Percentiles rank a stretch among this genome's conserved stretches.
Conservation (phyloP, 2,113 vertebrate genomes). For the Oenanthe oenanthe region DNA sequence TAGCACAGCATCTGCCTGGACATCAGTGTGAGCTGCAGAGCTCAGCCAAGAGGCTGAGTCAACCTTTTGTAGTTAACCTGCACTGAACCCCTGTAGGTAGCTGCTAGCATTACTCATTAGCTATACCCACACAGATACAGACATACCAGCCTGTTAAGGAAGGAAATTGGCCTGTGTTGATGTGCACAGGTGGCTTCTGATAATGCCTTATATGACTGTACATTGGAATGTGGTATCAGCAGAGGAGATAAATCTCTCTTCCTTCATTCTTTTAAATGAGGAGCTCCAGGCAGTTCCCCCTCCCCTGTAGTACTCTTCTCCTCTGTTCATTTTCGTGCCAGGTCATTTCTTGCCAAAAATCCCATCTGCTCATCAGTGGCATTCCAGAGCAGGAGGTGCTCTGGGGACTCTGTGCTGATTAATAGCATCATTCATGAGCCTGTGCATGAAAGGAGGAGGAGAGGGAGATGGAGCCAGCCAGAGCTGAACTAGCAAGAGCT, state of each 20-base stretch:
- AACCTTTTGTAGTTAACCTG: neutral
- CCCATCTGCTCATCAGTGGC: constrained; percentile 65
- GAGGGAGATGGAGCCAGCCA: neutral
- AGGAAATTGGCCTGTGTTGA: neutral
- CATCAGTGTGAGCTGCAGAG: neutral
- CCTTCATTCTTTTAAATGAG: neutral
- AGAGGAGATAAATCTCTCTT: neutral
- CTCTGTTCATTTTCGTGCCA: constrained; percentile 61
- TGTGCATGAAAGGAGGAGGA: neutral
- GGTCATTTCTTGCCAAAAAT: constrained; percentile 67
- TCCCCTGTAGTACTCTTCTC: neutral
- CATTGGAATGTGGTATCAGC: neutral
- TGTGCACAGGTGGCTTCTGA: neutral
- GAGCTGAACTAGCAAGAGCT: neutral
- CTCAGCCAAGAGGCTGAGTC: neutral
- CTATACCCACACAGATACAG: neutral
- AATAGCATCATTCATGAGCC: constrained; percentile 36
- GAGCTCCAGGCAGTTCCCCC: neutral
- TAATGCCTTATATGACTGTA: neutral
- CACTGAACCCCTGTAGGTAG: neutral
- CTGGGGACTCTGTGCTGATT: constrained; percentile 45
- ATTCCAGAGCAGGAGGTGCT: constrained; percentile 61
- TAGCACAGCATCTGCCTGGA: neutral
- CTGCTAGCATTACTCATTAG: neutral
- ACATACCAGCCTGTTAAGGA: neutral